Evolutionary conservation across 2,888 invertebrate genomes (phyloP), one percentile per base, ranked within the genome.

Genomic region (Furcula furcula): DNA sequence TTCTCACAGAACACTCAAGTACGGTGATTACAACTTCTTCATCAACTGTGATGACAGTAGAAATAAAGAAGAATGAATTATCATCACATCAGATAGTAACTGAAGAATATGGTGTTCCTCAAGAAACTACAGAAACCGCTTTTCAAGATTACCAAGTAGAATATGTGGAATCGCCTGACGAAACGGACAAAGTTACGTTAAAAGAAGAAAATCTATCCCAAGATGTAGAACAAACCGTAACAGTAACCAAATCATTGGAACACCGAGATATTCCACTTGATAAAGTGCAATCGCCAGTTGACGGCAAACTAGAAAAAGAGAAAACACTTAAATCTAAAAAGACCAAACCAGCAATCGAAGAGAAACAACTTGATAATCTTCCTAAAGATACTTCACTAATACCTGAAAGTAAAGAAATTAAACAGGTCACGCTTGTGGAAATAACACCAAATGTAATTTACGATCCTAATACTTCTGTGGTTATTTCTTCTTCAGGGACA

Each of bases 361-460:
- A 15, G 18, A 28, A 18, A 3, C 18, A 13, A 7, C 7, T 15
- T 10, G 16, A 27, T 10, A 11, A 36, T 6, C 1, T 7, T 20
- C 13, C 28, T 5, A 46, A 46, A 29, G 29, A 31, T 3, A 43
- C 15, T 19, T 25, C 15, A 4, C 29, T 36, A 12, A 40, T 48
- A 34, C 30, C 13, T 16, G 21, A 20, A 11, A 15, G 29, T 1
- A 30, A 23, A 29, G 43, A 33, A 28, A 13, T 31, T 15, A 31
- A 30, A 19, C 6, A 30, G 20, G 31, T 34, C 3, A 37, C 36
- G 10, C 35, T 40, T 4, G 40, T 95, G n/a, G 92, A 94, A 82
- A 89, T 95, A 23, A 88, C 91, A 15, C 92, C 92, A 1, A 94
- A 93, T 9, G 86, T 94, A 7, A 92, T 94, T 52, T 95, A 93